A percentile compares a stretch with the other conserved stretches of the same genome.
These are phyloP conservation scores for Catalaphyllia jardinei DNA, from an alignment of 64 coral and sea anemone genomes.

Conservation along the genomic window DNA sequence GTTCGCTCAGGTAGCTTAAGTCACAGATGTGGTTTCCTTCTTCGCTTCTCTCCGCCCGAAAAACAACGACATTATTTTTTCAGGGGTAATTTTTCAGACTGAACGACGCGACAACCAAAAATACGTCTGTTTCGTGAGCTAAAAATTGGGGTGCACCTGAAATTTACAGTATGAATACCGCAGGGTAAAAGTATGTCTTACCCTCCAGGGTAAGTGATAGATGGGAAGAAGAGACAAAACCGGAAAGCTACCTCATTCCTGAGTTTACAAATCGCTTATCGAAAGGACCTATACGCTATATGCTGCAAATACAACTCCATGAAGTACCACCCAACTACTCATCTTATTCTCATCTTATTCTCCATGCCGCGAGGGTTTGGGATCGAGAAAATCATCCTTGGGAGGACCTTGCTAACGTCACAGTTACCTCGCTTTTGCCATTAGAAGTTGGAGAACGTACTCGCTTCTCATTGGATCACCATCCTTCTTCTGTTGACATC, in stretches of 20 bases:
- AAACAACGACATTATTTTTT: too few relatives aligned
- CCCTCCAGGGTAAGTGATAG: constrained; percentile 58
- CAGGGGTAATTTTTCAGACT: too few relatives aligned
- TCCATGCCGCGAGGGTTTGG: constrained; percentile 46
- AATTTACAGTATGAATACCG: too few relatives aligned
- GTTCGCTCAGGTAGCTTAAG: too few relatives aligned
- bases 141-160: too few relatives aligned
- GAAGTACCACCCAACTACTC: constrained; percentile 27
- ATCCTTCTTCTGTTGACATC: background rate
- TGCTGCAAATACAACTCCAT: constrained; percentile 66
- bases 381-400: constrained; percentile 59
- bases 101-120: too few relatives aligned
- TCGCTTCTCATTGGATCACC: constrained; percentile 18
- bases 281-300: constrained; percentile 60
- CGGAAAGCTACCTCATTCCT: constrained; percentile 72
- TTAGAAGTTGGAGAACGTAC: constrained; percentile 43
- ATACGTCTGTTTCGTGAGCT: too few relatives aligned
- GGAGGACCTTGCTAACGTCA: constrained; percentile 79
- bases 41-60: too few relatives aligned
- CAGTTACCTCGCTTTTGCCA: constrained; percentile 46
- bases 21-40: too few relatives aligned
- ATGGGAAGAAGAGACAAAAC: constrained; percentile 52
- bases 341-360: constrained; percentile 30
- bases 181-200: too few relatives aligned
- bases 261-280: constrained; percentile 65